A percentile compares a stretch with the other conserved stretches of the same genome.
These are phyloP conservation scores for Drosophila chauvacae DNA, from an alignment of 1,140 invertebrate species.

Conservation along the genomic window DNA sequence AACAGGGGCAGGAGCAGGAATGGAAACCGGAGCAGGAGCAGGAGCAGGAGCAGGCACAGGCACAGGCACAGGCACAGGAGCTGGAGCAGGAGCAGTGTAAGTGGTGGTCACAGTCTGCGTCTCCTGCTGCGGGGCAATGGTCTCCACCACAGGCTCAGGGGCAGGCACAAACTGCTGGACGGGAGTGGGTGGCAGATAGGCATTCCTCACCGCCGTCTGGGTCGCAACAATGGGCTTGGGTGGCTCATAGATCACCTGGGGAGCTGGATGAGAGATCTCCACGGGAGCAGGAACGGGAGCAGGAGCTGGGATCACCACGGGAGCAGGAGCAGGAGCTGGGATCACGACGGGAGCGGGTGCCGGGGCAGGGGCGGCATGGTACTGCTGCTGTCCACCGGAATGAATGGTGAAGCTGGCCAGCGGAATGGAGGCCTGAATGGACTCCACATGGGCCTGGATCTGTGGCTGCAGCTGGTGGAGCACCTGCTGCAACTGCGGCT, in stretches of 20 bases:
- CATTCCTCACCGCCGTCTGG: conserved; percentile 43
- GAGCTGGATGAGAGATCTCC: conserved; percentile 5
- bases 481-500: conserved; percentile 31
- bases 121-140: conserved; percentile 24
- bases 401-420: conserved; percentile 69
- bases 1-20: not conserved
- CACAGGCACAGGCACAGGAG: not conserved
- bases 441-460: conserved; percentile 55
- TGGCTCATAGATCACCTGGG: conserved; percentile 52
- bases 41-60: not conserved
- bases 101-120: conserved; percentile 10
- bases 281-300: not conserved
- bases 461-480: conserved; percentile 33
- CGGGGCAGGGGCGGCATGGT: not conserved
- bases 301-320: no score
- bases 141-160: conserved; percentile 24
- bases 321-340: not conserved
- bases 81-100: conserved; percentile 1
- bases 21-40: not conserved
- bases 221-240: conserved; percentile 45
- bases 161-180: conserved; percentile 52
- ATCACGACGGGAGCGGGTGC: not conserved
- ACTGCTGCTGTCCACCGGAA: conserved; percentile 29
- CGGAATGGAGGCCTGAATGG: conserved; percentile 59
- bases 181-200: conserved; percentile 53